phyloP scores from a whole-genome alignment of 2,113 vertebrate genomes.

The Gymnocephalus cernua region DNA sequence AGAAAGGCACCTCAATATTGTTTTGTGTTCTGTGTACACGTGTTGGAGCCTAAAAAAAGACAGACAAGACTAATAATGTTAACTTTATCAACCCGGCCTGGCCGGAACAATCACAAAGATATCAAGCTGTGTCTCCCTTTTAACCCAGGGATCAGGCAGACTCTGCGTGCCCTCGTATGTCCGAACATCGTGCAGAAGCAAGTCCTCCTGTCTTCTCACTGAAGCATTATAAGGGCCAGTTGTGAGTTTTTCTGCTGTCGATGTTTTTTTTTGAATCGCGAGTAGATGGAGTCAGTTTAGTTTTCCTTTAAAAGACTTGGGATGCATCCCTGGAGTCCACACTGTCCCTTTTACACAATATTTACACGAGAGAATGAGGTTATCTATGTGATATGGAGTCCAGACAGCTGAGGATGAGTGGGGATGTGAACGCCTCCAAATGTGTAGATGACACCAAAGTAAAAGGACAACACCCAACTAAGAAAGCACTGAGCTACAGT shows the following conservation, averaged over 20 bases:
- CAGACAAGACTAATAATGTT: constrained; percentile 30
- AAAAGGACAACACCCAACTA: constrained; percentile 23
- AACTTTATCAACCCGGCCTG: neutral
- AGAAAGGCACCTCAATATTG: constrained; percentile 76
- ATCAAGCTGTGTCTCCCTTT: constrained; percentile 12
- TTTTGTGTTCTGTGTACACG: constrained; percentile 32
- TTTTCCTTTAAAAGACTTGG: constrained; percentile 25
- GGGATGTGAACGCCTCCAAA: constrained; percentile 23
- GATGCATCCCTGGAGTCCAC: constrained; percentile 20
- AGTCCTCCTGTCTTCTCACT: constrained; percentile 19
- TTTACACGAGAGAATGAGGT: constrained; percentile 45
- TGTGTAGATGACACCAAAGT: constrained; percentile 44
- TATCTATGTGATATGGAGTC: constrained; percentile 31
- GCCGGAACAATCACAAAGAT: constrained; percentile 15
- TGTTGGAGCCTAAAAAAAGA: constrained; percentile 31
- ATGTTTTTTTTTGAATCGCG: neutral
- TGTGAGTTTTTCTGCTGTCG: neutral
- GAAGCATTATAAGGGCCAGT: constrained; percentile 3
- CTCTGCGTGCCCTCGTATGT: neutral
- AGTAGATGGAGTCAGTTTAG: constrained; percentile 1
- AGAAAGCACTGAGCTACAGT: constrained; percentile 10
- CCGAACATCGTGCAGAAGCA: constrained; percentile 27
- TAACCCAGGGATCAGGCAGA: constrained; percentile 3
- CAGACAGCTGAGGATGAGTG: constrained; percentile 1
- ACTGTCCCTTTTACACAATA: constrained; percentile 38